Evolutionary conservation across 2,888 invertebrate genomes (phyloP), one percentile per base, ranked within the genome.

Genomic region (Leptopterna dolabrata): DNA sequence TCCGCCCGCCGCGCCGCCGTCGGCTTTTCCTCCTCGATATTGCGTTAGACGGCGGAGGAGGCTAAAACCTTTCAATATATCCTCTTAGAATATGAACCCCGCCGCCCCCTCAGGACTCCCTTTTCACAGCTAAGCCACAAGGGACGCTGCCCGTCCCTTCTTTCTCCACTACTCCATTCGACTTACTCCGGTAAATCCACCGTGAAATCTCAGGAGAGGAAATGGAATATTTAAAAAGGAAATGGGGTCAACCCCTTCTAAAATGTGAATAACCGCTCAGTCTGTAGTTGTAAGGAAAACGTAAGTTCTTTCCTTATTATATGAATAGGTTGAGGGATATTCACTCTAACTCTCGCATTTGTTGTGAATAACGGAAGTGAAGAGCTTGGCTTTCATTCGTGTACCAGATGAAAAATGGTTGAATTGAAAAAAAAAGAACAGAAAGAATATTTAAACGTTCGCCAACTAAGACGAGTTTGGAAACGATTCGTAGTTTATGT

Each of bases 41-140:
- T 85, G 73, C 45, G 85, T 83, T 83, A 83, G 63, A 63, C 47
- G 41, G 76, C 73, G 27, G 73, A 73, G 55, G 45, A 29, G 30
- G 81, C 85, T 71, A 85, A 85, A n/a, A 85, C 85, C 85, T 85
- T 85, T 85, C 85, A 85, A 85, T 85, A 85, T 85, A 85, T 73
- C 85, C 85, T 76, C 76, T 85, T 85, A 85, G 85, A 85, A 81
- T 81, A 81, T 81, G 81, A 81, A 81, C 81, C 81, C 73, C 43
- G 55, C 51, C 30, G 19, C 30, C 55, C n/a, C 55, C n/a, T n/a
- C 0, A 19, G 6, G 29, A 45, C 78, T 45, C n/a, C 47, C 78
- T 43, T 78, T 78, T 81, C 55, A 47, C 51, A 30, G 55, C 81
- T 81, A 81, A 81, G 81, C 81, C 81, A 27, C 78, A 45, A 45